phyloP scores from a whole-genome alignment of 2,113 vertebrate genomes.

The Mormoops blainvillei region DNA sequence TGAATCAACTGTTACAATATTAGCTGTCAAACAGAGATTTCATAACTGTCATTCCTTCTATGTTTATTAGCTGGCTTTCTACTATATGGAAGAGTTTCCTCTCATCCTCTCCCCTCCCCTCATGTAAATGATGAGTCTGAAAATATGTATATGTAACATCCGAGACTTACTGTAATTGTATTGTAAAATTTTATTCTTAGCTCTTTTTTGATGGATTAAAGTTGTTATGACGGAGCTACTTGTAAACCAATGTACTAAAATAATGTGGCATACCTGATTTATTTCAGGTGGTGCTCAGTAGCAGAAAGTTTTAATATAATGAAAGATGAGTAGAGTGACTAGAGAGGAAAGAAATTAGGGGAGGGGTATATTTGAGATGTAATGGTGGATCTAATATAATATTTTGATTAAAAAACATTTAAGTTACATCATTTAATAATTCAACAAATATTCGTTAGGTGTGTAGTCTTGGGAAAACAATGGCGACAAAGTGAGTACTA shows the following conservation, averaged over 20 bases:
- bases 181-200: slow-evolving; percentile 4
- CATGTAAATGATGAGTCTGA: not conserved
- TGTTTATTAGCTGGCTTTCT: not conserved
- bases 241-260: slow-evolving; percentile 5
- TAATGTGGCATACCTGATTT: not conserved
- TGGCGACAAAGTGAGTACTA: not conserved
- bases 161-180: not conserved
- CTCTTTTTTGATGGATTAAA: not conserved
- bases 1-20: not conserved
- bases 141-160: not conserved
- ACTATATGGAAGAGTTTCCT: not conserved
- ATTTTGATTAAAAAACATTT: slow-evolving; percentile 8
- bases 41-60: not conserved
- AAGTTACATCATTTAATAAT: not conserved
- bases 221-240: not conserved
- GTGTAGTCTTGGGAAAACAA: not conserved
- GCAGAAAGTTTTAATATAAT: not conserved
- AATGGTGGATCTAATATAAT: not conserved
- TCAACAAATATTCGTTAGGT: not conserved
- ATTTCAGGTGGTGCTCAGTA: not conserved
- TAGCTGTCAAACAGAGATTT: not conserved
- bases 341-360: not conserved
- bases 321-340: not conserved
- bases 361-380: not conserved
- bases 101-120: not conserved